Conservation (phyloP, 2,888 invertebrate genomes). For the Poecilus cupreus region DNA sequence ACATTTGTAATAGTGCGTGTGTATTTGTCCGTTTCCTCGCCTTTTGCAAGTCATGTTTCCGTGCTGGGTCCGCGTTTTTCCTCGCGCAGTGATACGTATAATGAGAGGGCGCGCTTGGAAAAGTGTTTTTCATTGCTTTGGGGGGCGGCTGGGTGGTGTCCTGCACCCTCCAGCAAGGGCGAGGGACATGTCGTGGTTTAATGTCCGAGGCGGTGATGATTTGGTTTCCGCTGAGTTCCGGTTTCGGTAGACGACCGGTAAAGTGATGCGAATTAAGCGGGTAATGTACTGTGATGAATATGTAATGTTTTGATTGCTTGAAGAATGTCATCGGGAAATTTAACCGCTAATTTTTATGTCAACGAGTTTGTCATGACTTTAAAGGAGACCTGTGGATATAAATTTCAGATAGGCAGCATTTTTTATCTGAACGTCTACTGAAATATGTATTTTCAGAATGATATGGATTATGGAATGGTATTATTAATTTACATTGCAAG, state of each 20-base stretch:
- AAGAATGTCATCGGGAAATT: too few relatives aligned
- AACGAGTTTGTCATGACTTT: too few relatives aligned
- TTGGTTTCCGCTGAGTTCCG: not conserved
- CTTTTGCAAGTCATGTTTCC: slow-evolving; percentile 48
- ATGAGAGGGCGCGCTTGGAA: slow-evolving; percentile 30
- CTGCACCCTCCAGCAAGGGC: not conserved
- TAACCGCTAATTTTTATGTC: too few relatives aligned
- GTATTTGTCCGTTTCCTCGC: slow-evolving; percentile 1
- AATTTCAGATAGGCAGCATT: too few relatives aligned
- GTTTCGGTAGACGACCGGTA: not conserved
- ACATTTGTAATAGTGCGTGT: slow-evolving; percentile 29
- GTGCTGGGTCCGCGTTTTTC: slow-evolving; percentile 47
- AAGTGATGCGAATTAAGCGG: not conserved
- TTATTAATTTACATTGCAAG: too few relatives aligned
- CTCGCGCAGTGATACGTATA: slow-evolving; percentile 47
- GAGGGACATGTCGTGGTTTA: not conserved
- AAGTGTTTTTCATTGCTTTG: not conserved
- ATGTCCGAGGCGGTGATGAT: not conserved
- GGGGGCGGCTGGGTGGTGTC: not conserved
- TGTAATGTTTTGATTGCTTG: too few relatives aligned
- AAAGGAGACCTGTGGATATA: too few relatives aligned
- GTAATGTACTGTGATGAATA: too few relatives aligned
- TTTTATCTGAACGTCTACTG: too few relatives aligned
- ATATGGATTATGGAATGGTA: too few relatives aligned
- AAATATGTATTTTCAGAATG: too few relatives aligned